Evolutionary conservation across 2,797 vertebrate species (phyloP), one percentile per base, ranked within the genome.

Genomic region (Carduelis carduelis): DNA sequence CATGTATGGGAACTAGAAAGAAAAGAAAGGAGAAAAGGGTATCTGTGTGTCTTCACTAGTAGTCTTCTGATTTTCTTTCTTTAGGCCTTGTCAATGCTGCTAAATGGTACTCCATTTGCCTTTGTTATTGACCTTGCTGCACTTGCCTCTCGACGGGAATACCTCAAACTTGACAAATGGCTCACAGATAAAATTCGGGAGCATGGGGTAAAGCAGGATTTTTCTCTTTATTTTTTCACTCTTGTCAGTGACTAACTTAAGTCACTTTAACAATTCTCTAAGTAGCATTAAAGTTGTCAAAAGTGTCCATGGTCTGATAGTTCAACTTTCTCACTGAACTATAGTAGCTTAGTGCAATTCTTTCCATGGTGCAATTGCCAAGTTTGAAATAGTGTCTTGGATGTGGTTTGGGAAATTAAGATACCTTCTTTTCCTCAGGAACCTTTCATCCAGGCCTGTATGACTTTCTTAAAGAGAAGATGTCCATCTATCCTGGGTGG

Each of bases 111-210:
- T 98, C 99, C 99, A 75, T 99, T 99, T 99, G 99, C 99, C 98
- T 99, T 99, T 98, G 99, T 99, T 98, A 99, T 99, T 99, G 99
- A 99, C 98, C 99, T 99, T 98, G 99, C 99, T 99, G 99, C 99
- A 98, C 99, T 99, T 98, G 99, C 99, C 96, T 99, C 99, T 97
- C 99, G 99, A 98, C 99, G 99, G 97, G 99, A 99, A 99, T 99
- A 99, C 99, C 99, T 99, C 99, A 99, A 99, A 99, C 99, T 99
- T 98, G 99, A 99, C 98, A 99, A 99, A 98, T 99, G 99, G 99
- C 98, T 99, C 97, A 99, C 99, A 96, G 99, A 99, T 98, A 99
- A 99, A 98, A 99, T 99, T 97, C 98, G 99, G 98, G 99, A 99
- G 96, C 99, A 99, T 90, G 99, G 99, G 98, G 99, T 99, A 98